These are phyloP conservation scores for Dermatophagoides farinae DNA, from an alignment of 1,140 invertebrate genomes.

Conservation along the genomic window DNA sequence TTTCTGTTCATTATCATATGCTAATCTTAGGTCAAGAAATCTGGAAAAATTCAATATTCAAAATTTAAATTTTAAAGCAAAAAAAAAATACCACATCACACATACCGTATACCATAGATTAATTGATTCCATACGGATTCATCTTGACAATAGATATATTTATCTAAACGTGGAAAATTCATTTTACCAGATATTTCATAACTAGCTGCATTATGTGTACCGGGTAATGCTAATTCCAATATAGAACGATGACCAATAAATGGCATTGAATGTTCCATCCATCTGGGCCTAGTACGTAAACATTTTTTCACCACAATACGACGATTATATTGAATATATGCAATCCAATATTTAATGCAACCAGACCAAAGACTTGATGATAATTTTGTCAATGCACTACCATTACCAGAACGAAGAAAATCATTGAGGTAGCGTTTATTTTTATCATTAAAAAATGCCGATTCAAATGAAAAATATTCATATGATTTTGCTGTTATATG, in stretches of 20 bases:
- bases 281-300: constrained; percentile 38
- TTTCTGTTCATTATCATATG: constrained; percentile 19
- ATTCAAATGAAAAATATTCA: constrained; percentile 3
- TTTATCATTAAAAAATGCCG: not conserved
- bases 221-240: constrained; percentile 36
- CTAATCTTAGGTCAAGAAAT: constrained; percentile 24
- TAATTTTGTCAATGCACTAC: not conserved
- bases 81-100: not conserved
- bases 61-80: not conserved
- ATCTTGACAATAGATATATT: constrained; percentile 20
- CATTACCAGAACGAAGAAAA: not conserved
- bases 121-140: constrained; percentile 24
- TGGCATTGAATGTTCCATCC: constrained; percentile 36
- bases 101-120: constrained; percentile 23
- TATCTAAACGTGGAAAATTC: not conserved
- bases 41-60: constrained; percentile 4
- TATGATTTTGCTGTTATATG: not conserved
- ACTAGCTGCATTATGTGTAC: constrained; percentile 40
- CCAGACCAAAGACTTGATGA: constrained; percentile 7
- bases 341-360: constrained; percentile 4
- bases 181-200: constrained; percentile 26
- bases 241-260: constrained; percentile 27
- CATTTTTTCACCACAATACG: constrained; percentile 32
- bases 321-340: not conserved
- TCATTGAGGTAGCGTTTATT: constrained; percentile 4